Percentiles rank a stretch among this genome's conserved stretches.
Conservation (phyloP, 1,140 invertebrate genomes). For the Samia ricini region DNA sequence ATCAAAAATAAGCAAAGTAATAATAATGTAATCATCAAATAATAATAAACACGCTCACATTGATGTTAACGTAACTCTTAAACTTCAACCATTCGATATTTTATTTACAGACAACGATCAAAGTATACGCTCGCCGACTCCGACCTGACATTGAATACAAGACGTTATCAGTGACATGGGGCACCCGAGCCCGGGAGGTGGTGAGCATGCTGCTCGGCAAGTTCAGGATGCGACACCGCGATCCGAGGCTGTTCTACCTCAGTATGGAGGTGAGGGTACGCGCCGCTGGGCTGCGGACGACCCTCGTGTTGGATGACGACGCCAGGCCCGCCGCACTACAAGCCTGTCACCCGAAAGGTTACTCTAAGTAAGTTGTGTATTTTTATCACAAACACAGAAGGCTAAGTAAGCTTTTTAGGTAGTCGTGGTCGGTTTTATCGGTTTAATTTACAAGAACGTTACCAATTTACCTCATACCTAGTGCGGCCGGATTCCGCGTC, state of each 20-base stretch:
- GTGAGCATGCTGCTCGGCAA: constrained; percentile 91
- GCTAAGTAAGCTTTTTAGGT: too few relatives aligned
- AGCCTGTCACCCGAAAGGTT: constrained; percentile 93
- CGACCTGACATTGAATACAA: constrained; percentile 96
- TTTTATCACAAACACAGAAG: not conserved
- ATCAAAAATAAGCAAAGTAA: too few relatives aligned
- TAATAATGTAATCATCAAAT: too few relatives aligned
- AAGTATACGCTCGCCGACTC: constrained; percentile 92
- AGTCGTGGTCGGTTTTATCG: too few relatives aligned
- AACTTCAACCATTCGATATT: too few relatives aligned
- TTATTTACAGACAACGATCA: constrained; percentile 90
- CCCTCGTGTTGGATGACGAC: constrained; percentile 92
- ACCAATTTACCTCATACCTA: too few relatives aligned
- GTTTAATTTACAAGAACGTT: too few relatives aligned
- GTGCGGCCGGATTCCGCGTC: too few relatives aligned
- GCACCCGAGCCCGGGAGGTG: constrained; percentile 91
- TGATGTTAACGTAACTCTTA: too few relatives aligned
- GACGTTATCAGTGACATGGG: constrained; percentile 90
- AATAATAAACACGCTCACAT: too few relatives aligned
- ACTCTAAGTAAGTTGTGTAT: constrained; percentile 84
- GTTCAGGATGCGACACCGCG: constrained; percentile 93
- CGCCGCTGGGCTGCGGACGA: constrained; percentile 87
- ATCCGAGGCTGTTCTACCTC: constrained; percentile 94
- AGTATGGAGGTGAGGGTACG: constrained; percentile 95
- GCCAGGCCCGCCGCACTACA: constrained; percentile 92